Evolutionary conservation across 1,140 invertebrate species (phyloP).

Genomic region (Phymorhynchus buccinoides): DNA sequence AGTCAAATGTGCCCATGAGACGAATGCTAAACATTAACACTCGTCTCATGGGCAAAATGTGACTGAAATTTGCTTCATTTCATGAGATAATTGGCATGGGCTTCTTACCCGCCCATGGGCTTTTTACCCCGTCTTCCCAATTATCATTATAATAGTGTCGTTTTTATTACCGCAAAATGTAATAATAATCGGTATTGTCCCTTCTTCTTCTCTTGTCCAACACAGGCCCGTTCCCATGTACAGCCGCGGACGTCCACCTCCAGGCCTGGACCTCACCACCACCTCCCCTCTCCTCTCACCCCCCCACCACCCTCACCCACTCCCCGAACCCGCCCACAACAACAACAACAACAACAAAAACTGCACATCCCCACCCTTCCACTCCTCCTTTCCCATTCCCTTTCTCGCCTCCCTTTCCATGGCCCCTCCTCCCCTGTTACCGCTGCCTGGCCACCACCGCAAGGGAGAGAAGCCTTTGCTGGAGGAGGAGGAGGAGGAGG

Average conservation of each 20-base stretch:
- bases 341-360: background rate
- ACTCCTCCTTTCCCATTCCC: background rate
- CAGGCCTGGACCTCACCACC: background rate
- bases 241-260: background rate
- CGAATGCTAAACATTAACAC: too few species aligned
- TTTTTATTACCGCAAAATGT: too few species aligned
- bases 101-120: too few species aligned
- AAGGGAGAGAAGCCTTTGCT: background rate
- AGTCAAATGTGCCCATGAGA: too few species aligned
- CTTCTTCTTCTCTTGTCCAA: too few species aligned
- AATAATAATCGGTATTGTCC: too few species aligned
- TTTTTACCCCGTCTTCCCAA: too few species aligned
- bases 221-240: constrained; percentile 32
- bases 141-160: too few species aligned
- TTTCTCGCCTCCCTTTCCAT: background rate
- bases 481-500: background rate
- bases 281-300: background rate
- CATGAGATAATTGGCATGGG: too few species aligned
- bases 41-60: too few species aligned
- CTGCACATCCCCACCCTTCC: background rate
- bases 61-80: too few species aligned
- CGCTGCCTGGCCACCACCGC: too few species aligned
- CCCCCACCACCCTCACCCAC: background rate
- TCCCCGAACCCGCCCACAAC: background rate
- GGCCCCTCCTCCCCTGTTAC: background rate